Conservation (phyloP, 2,888 invertebrate genomes). For the Danaus chrysippus region DNA sequence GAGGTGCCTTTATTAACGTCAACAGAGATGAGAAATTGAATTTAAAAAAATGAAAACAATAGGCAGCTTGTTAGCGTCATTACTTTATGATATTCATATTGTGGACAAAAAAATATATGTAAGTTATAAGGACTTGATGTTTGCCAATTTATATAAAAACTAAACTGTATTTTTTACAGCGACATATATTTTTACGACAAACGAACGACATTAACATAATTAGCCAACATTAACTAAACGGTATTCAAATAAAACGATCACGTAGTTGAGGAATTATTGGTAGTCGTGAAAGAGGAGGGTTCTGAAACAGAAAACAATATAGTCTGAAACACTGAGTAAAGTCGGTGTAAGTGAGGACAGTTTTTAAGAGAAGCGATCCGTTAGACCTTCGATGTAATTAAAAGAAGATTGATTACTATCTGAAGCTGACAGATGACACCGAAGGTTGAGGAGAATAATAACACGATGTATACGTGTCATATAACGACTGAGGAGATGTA, state of each 20-base stretch:
- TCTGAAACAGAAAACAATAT: neutral
- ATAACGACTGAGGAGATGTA: neutral
- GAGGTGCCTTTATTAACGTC: neutral
- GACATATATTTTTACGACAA: no score
- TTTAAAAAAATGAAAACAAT: neutral
- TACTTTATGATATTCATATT: neutral
- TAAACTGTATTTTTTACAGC: no score
- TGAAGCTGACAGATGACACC: conserved; percentile 2
- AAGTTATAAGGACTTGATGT: no score
- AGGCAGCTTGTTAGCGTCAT: no score
- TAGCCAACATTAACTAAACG: neutral
- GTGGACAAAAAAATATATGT: no score
- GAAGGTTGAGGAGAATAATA: conserved; percentile 2
- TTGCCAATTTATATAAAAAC: no score
- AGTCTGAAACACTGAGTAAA: neutral
- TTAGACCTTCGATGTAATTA: conserved; percentile 21
- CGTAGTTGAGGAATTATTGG: conserved; percentile 1
- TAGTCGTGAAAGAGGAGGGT: neutral
- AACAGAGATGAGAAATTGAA: neutral
- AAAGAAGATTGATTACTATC: conserved; percentile 23
- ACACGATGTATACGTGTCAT: neutral
- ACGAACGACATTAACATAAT: neutral
- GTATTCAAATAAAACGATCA: conserved; percentile 3
- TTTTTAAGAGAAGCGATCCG: conserved; percentile 22
- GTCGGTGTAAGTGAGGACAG: conserved; percentile 17